Evolutionary conservation across 2,888 invertebrate species (phyloP).

Genomic region (Polydesmus complanatus): DNA sequence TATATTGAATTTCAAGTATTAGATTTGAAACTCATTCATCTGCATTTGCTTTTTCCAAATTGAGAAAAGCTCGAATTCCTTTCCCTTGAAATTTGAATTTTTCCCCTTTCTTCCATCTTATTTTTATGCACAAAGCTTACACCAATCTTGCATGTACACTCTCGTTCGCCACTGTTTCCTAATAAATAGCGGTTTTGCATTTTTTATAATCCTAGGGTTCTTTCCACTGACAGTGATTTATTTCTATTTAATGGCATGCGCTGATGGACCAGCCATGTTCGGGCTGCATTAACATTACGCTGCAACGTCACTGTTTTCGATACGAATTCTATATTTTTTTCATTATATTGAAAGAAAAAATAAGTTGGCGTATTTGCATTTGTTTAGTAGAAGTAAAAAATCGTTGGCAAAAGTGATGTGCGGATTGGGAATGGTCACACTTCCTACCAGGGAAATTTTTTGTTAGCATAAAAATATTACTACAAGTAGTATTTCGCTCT

Average conservation of each 20-base stretch:
- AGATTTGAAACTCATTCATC: not conserved
- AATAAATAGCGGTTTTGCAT: conserved; percentile 11
- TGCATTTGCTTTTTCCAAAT: not conserved
- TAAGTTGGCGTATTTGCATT: not conserved
- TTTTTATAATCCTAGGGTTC: conserved; percentile 2
- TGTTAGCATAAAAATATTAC: not conserved
- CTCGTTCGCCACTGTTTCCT: conserved; percentile 6
- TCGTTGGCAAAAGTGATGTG: not conserved
- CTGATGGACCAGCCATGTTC: not conserved
- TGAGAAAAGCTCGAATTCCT: not conserved
- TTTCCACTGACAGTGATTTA: conserved; percentile 13
- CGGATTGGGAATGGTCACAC: not conserved
- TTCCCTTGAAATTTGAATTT: not conserved
- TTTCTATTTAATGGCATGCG: conserved; percentile 13
- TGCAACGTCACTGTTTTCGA: not conserved
- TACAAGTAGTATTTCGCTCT: too few species aligned
- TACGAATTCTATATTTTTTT: not conserved
- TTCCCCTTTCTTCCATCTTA: not conserved
- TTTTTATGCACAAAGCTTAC: not conserved
- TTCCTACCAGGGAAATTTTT: too few species aligned
- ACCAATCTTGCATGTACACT: not conserved
- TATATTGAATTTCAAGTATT: not conserved
- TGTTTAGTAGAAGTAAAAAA: not conserved
- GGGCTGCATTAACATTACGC: not conserved
- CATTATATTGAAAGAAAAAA: not conserved